phyloP scores from a whole-genome alignment of 2,888 invertebrate species.

The Tetragnatha montana region DNA sequence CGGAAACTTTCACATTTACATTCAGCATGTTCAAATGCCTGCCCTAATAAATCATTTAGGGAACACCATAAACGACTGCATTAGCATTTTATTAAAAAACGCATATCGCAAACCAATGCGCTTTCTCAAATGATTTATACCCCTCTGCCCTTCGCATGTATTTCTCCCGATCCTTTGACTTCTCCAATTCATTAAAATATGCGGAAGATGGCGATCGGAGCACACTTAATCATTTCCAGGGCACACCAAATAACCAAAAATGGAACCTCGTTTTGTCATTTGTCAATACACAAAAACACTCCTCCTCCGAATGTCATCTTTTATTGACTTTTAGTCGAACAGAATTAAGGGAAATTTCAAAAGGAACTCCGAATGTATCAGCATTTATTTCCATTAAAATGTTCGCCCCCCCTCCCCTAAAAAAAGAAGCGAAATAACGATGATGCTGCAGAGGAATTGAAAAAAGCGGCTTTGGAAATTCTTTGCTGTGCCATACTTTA shows the following conservation, averaged over 20 bases:
- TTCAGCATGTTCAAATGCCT: too few relatives aligned
- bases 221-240: constrained; percentile 39
- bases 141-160: neutral
- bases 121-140: constrained; percentile 20
- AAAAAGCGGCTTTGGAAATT: constrained; percentile 31
- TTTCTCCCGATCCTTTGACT: neutral
- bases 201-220: constrained; percentile 5
- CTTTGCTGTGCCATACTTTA: constrained; percentile 59
- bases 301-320: constrained; percentile 42
- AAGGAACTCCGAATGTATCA: constrained; percentile 23
- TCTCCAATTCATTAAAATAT: constrained; percentile 16
- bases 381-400: constrained; percentile 65
- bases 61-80: neutral
- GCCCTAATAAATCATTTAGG: neutral
- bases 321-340: constrained; percentile 56
- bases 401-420: neutral
- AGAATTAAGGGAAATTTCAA: constrained; percentile 25
- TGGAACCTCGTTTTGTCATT: constrained; percentile 46
- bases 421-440: constrained; percentile 11
- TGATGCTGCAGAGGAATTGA: neutral
- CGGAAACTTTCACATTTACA: neutral
- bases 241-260: constrained; percentile 17
- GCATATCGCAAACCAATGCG: neutral
- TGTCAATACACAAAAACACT: constrained; percentile 28
- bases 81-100: constrained; percentile 54